Evolutionary conservation across 1,140 invertebrate species (phyloP), one percentile per base, ranked within the genome.

Genomic region (Muscidifurax raptorellus): DNA sequence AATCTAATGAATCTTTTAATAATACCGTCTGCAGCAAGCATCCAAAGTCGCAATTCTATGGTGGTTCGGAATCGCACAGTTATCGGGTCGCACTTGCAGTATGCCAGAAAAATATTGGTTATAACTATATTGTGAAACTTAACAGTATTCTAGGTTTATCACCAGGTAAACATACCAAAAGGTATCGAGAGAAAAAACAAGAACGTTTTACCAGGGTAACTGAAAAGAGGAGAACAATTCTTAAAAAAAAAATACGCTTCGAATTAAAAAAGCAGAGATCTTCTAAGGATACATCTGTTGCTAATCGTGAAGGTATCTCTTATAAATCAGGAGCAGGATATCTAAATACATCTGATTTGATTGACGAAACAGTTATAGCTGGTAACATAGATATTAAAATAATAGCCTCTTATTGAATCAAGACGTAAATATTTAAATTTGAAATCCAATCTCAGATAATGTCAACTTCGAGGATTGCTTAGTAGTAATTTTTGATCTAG

Each of bases 31-130:
- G 32, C 18, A 80, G 36, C n/a, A 87, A 83, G 78, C 40, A 80
- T 79, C 79, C 84, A 13, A 85, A 86, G 59, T 71, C 74, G 22
- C 40, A 28, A 15, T 80, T 85, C 47, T 80, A 85, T 72, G 83
- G 76, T 36, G 71, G 81, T 36, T 85, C 86, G n/a, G 86, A 85
- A 32, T 82, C 80, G 27, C 79, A 84, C 72, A 40, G 52, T 69
- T 82, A 67, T 80, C 44, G 85, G n/a, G 82, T 86, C 30, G 85
- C 72, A 59, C 27, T 77, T 10, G 40, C 44, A 32, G 82, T 86
- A 22, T 77, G 30, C 30, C 82, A 86, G 28, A 86, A 81, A 80
- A 86, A 86, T 84, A 28, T 47, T 9, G 82, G 86, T n/a, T 75
- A 64, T 32, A 25, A 27, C 27, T 86, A 75, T 52, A 71, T 86